Evolutionary conservation across 2,113 vertebrate genomes (phyloP).

Genomic region (Charadrius vociferus): DNA sequence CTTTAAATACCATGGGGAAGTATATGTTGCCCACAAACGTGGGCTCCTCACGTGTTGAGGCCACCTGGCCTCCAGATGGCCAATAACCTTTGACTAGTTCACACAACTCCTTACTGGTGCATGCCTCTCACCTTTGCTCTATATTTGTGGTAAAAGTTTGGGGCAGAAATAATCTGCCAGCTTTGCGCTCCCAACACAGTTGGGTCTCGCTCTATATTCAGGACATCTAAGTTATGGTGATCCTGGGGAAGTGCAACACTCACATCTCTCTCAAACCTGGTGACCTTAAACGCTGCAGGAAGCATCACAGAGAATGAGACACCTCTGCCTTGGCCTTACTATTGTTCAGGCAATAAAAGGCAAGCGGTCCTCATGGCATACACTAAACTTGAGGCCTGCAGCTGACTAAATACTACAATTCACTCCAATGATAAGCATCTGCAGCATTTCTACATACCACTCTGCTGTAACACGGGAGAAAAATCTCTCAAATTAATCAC

Average conservation of each 20-base stretch:
- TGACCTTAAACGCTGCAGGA: not conserved
- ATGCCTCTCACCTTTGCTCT: not conserved
- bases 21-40: not conserved
- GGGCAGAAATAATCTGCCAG: not conserved
- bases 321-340: not conserved
- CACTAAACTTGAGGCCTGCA: not conserved
- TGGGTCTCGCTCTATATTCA: not conserved
- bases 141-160: not conserved
- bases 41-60: not conserved
- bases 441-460: not conserved
- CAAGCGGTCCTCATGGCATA: not conserved
- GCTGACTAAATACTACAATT: constrained; percentile 40
- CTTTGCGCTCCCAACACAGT: fast-evolving
- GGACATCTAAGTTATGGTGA: not conserved
- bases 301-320: fast-evolving
- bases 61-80: not conserved
- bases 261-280: not conserved
- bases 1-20: not conserved
- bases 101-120: not conserved
- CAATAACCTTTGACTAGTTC: not conserved
- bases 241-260: not conserved
- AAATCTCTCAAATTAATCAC: not conserved
- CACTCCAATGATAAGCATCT: constrained; percentile 13
- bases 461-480: not conserved
- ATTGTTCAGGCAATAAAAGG: not conserved